phyloP scores from a whole-genome alignment of 2,888 invertebrate genomes.

The Agonopterix arenella region DNA sequence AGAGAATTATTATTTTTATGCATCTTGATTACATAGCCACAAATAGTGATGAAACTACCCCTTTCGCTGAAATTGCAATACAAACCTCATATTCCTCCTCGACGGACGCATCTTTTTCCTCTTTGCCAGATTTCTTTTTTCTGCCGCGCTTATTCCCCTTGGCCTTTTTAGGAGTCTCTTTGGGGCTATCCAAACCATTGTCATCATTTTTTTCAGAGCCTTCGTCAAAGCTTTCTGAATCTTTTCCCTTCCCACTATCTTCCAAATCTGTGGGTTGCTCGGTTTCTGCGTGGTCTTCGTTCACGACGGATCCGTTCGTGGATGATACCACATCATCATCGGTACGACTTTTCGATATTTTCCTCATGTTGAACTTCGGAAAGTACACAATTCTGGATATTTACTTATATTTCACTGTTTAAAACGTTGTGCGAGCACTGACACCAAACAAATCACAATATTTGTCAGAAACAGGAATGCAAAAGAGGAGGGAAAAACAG shows the following conservation, averaged over 20 bases:
- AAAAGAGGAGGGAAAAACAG: conserved; percentile 1
- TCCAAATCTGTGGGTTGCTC: conserved; percentile 22
- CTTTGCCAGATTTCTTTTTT: conserved; percentile 52
- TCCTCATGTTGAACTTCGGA: conserved; percentile 49
- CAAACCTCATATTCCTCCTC: conserved; percentile 75
- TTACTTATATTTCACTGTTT: conserved; percentile 1
- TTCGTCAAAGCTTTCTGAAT: conserved; percentile 12
- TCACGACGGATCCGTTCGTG: conserved; percentile 55
- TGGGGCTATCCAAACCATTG: conserved; percentile 12
- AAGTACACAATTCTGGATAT: conserved; percentile 26
- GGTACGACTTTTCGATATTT: conserved; percentile 60
- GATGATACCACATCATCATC: conserved; percentile 68
- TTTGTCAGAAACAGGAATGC: too few species aligned
- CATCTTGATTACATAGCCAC: too few species aligned
- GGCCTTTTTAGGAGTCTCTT: conserved; percentile 31
- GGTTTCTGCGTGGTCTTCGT: conserved; percentile 27
- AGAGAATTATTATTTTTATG: too few species aligned
- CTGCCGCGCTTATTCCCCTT: conserved; percentile 32
- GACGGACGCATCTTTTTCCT: conserved; percentile 21
- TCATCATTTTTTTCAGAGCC: conserved; percentile 12
- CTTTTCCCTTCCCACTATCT: not conserved
- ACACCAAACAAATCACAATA: too few species aligned
- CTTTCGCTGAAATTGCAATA: not conserved
- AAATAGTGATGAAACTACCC: too few species aligned
- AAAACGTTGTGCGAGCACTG: too few species aligned